These are phyloP conservation scores for Sturmia bella DNA, from an alignment of 2,888 invertebrate species.

Conservation along the genomic window DNA sequence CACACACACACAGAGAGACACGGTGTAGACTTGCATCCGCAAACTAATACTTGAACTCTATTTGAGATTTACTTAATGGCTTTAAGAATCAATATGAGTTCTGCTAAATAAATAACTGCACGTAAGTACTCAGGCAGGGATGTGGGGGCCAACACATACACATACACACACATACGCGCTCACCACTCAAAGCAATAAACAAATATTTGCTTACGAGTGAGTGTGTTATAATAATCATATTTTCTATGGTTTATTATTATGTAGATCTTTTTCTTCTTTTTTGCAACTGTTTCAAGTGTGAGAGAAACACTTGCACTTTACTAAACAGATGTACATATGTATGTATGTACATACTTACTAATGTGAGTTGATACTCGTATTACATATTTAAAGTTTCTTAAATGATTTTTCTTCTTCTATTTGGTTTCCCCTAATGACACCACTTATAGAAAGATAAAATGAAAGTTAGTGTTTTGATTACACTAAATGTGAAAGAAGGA, in stretches of 20 bases:
- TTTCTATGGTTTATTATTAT: conserved; percentile 23
- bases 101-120: background rate
- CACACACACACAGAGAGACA: background rate
- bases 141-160: background rate
- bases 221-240: conserved; percentile 50
- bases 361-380: too few species aligned
- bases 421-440: conserved; percentile 34
- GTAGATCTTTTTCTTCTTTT: background rate
- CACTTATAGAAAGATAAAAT: background rate
- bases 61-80: conserved; percentile 47
- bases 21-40: background rate
- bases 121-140: too few species aligned
- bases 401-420: conserved; percentile 17
- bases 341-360: too few species aligned
- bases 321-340: background rate
- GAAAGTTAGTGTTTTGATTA: background rate
- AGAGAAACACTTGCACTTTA: background rate
- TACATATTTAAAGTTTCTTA: conserved; percentile 10
- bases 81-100: conserved; percentile 46
- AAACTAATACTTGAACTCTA: conserved; percentile 24
- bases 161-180: background rate
- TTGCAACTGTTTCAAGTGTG: conserved; percentile 1
- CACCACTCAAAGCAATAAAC: background rate
- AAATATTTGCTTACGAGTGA: conserved; percentile 17
- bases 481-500: background rate